Conservation (phyloP, 2,797 vertebrate genomes). For the Sternotherus odoratus region DNA sequence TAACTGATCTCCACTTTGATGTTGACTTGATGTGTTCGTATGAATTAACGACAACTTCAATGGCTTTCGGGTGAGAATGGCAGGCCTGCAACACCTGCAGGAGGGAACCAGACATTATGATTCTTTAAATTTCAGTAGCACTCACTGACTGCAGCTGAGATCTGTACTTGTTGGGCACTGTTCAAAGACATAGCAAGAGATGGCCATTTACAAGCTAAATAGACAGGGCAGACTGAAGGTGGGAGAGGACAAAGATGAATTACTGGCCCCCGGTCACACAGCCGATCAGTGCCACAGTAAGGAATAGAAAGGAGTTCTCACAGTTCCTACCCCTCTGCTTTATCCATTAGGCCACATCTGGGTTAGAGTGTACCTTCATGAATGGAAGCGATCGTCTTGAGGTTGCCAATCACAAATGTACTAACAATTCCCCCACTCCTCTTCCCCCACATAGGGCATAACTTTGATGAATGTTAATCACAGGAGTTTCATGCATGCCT, state of each 20-base stretch:
- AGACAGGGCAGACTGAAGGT: rapidly evolving
- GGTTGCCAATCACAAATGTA: background rate
- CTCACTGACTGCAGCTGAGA: background rate
- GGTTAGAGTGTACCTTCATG: background rate
- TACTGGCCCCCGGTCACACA: background rate
- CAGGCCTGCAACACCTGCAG: slow-evolving; percentile 91
- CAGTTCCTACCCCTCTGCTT: background rate
- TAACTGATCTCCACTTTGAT: slow-evolving; percentile 89
- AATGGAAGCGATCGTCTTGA: background rate
- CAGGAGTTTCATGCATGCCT: background rate
- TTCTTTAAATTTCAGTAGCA: background rate
- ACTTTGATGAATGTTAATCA: background rate
- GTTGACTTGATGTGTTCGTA: slow-evolving; percentile 90
- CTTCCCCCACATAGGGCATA: background rate
- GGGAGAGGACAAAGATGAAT: background rate
- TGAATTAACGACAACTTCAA: slow-evolving; percentile 91
- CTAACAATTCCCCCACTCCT: background rate
- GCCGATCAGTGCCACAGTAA: background rate
- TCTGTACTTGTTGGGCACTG: background rate
- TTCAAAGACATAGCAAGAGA: rapidly evolving
- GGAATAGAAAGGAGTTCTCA: background rate
- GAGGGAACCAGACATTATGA: background rate
- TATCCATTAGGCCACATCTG: background rate
- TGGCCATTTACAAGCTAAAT: background rate
- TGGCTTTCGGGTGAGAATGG: slow-evolving; percentile 85